Evolutionary conservation across 2,113 vertebrate genomes (phyloP).

Genomic region (Stomatorhinus ivindoensis): DNA sequence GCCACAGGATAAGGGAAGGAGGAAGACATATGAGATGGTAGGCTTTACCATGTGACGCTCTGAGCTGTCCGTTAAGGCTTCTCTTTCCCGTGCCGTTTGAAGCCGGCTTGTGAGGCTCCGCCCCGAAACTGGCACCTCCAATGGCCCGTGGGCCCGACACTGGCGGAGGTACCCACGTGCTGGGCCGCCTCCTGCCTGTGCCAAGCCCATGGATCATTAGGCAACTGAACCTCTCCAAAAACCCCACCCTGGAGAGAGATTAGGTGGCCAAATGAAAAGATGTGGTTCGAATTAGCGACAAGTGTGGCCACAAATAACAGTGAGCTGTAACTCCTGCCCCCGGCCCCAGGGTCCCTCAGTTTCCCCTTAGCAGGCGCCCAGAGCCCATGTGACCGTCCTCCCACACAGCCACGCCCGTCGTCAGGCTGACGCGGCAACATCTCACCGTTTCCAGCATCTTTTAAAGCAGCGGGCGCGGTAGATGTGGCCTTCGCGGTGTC

Average conservation of each 20-base stretch:
- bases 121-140: background rate
- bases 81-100: background rate
- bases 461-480: background rate
- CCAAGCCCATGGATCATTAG: background rate
- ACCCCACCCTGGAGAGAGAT: conserved; percentile 6
- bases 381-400: background rate
- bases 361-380: background rate
- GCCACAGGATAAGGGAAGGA: background rate
- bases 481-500: background rate
- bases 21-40: background rate
- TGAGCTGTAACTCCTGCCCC: conserved; percentile 14
- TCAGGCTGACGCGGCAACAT: background rate
- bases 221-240: background rate
- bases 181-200: background rate
- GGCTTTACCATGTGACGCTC: background rate
- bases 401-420: background rate
- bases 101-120: background rate
- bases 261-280: conserved; percentile 14
- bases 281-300: conserved; percentile 16
- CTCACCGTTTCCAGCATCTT: background rate
- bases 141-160: background rate
- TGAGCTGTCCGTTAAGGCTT: background rate
- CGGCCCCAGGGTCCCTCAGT: background rate
- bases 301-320: background rate
- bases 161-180: background rate